Conservation (phyloP, 2,888 invertebrate genomes). For the Pediacus dermestoides region DNA sequence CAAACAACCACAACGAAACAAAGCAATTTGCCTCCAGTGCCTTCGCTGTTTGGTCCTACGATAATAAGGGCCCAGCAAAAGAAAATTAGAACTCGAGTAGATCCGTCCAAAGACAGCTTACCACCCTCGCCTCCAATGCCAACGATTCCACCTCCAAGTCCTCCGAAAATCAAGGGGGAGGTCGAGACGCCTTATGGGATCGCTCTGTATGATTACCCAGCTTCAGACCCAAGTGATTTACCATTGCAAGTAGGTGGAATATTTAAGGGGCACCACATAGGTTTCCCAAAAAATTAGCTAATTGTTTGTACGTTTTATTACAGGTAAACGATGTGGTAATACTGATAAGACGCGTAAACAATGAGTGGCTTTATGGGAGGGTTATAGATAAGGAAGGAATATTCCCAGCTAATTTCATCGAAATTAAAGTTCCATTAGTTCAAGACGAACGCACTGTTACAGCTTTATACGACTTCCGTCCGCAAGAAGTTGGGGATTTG, state of each 20-base stretch:
- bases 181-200: constrained; percentile 65
- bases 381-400: constrained; percentile 66
- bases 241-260: constrained; percentile 71
- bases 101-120: constrained; percentile 42
- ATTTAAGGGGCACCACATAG: neutral
- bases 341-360: constrained; percentile 66
- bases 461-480: constrained; percentile 70
- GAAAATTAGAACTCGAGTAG: constrained; percentile 10
- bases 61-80: constrained; percentile 65
- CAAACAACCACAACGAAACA: neutral
- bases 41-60: constrained; percentile 57
- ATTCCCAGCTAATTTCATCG: constrained; percentile 78
- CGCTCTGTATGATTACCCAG: constrained; percentile 74
- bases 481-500: constrained; percentile 48
- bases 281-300: neutral
- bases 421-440: constrained; percentile 67
- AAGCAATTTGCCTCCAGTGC: constrained; percentile 23
- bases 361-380: constrained; percentile 78
- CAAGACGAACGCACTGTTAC: constrained; percentile 53
- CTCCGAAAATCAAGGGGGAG: constrained; percentile 53
- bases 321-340: constrained; percentile 72
- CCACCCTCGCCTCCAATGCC: constrained; percentile 63
- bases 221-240: constrained; percentile 73
- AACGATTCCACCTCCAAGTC: constrained; percentile 71
- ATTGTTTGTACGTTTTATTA: constrained; percentile 33